phyloP scores from a whole-genome alignment of 2,888 invertebrate species.

The Harpagoxenus sublaevis region DNA sequence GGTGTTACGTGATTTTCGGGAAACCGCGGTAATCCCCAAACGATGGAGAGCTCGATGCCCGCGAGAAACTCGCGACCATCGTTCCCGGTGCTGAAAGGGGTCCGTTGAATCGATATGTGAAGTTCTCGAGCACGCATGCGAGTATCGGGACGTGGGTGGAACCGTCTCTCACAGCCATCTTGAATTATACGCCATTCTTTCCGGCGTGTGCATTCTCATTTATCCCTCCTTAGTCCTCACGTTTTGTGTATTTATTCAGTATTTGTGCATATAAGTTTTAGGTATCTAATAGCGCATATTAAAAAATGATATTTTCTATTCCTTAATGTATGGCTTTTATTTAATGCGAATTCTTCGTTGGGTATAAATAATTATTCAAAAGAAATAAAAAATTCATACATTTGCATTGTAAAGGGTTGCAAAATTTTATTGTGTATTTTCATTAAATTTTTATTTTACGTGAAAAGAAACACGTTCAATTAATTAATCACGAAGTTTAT shows the following conservation, averaged over 20 bases:
- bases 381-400: neutral
- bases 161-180: conserved; percentile 71
- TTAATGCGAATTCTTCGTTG: neutral
- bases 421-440: neutral
- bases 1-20: conserved; percentile 28
- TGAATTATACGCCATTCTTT: conserved; percentile 62
- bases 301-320: neutral
- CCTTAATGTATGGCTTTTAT: neutral
- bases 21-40: conserved; percentile 55
- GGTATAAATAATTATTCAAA: neutral
- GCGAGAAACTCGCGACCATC: conserved; percentile 52
- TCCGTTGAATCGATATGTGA: conserved; percentile 69
- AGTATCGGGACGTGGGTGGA: conserved; percentile 75
- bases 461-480: neutral
- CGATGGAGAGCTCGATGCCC: conserved; percentile 71
- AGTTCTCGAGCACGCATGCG: conserved; percentile 73
- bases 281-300: neutral
- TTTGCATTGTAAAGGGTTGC: neutral
- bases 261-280: neutral
- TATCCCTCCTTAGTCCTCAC: neutral
- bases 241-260: neutral
- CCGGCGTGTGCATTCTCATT: conserved; percentile 5
- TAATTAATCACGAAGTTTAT: neutral
- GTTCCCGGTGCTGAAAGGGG: conserved; percentile 50
- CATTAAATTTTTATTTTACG: neutral